phyloP scores from a whole-genome alignment of 2,113 vertebrate genomes.

The Tricholaema leucomelas region DNA sequence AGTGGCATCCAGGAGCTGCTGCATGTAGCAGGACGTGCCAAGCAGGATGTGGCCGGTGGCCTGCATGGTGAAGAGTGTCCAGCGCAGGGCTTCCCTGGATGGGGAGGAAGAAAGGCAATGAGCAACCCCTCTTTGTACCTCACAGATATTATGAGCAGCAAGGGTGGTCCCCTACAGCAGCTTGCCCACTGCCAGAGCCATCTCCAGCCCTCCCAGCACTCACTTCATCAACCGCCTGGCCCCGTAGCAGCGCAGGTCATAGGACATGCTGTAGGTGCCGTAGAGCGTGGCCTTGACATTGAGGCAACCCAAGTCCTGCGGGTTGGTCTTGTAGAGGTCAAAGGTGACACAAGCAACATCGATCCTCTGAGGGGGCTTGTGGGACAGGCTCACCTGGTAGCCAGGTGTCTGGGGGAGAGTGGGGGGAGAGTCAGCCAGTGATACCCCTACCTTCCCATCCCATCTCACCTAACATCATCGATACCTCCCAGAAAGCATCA shows the following conservation, averaged over 20 bases:
- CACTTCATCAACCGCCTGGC: constrained; percentile 83
- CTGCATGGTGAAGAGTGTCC: constrained; percentile 91
- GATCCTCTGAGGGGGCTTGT: constrained; percentile 74
- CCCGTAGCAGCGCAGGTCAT: constrained; percentile 85
- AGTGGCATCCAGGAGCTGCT: constrained; percentile 87
- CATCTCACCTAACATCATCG: background rate
- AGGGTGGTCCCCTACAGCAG: background rate
- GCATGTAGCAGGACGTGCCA: constrained; percentile 91
- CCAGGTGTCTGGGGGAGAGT: background rate
- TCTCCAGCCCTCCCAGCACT: background rate
- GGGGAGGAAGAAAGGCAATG: background rate
- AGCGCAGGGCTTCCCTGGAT: constrained; percentile 88
- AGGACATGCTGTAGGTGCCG: constrained; percentile 89
- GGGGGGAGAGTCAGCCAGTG: accelerated
- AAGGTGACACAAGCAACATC: constrained; percentile 90
- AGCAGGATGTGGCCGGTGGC: constrained; percentile 90
- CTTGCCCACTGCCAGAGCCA: accelerated
- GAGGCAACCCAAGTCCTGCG: constrained; percentile 90
- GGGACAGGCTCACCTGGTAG: constrained; percentile 65
- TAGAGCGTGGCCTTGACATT: constrained; percentile 92
- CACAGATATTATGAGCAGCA: accelerated
- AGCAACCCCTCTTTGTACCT: background rate
- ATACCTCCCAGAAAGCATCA: background rate
- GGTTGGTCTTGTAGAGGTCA: constrained; percentile 91
- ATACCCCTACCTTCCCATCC: too few relatives aligned